Conservation (phyloP, 2,888 invertebrate genomes). For the Therioaphis trifolii region DNA sequence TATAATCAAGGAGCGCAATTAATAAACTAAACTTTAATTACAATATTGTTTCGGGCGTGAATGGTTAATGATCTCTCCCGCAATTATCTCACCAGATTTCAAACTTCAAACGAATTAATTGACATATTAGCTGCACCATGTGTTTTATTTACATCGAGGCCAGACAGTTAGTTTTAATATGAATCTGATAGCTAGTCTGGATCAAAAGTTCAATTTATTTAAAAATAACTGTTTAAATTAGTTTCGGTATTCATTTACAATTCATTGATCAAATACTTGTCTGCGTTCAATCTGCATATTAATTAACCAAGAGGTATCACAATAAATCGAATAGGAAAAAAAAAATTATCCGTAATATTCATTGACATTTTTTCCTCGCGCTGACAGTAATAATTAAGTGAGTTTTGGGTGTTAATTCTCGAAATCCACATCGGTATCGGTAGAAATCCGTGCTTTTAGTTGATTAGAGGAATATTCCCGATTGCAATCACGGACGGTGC, state of each 20-base stretch:
- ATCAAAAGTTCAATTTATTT: neutral
- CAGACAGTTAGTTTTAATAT: no score
- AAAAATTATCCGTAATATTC: neutral
- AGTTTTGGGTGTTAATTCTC: neutral
- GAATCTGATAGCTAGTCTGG: neutral
- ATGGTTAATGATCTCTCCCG: no score
- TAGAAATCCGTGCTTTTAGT: conserved; percentile 41
- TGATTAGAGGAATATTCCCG: conserved; percentile 33
- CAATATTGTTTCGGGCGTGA: no score
- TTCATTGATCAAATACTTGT: neutral
- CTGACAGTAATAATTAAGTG: conserved; percentile 12
- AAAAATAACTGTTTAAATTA: neutral
- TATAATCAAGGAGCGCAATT: no score
- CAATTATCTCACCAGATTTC: no score
- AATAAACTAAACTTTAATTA: no score
- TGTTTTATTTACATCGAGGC: neutral
- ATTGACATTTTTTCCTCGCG: neutral
- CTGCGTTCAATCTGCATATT: neutral
- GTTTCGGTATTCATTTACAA: neutral
- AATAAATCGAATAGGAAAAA: neutral
- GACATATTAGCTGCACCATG: no score
- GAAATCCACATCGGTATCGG: neutral
- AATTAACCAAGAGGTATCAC: neutral
- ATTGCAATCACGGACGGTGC: conserved; percentile 26
- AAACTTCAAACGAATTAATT: no score